Conservation (phyloP, 2,113 vertebrate species). For the Rutilus rutilus region DNA sequence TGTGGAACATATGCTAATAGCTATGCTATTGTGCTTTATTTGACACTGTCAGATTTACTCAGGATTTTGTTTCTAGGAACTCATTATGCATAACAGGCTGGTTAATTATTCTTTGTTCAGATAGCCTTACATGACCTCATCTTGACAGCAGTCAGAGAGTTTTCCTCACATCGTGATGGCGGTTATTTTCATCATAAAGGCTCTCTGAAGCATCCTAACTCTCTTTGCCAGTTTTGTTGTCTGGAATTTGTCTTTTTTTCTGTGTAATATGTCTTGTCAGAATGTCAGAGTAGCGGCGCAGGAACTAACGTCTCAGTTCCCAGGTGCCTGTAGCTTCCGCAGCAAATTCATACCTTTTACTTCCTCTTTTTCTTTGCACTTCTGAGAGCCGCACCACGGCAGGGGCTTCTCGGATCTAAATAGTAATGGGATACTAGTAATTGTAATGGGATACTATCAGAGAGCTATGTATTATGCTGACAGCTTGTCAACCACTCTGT, state of each 20-base stretch:
- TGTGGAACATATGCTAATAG: not conserved
- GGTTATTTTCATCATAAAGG: slow-evolving; percentile 8
- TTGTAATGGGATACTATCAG: too few relatives aligned
- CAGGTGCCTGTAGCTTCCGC: slow-evolving; percentile 20
- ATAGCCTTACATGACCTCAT: not conserved
- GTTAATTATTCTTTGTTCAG: not conserved
- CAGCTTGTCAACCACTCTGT: too few relatives aligned
- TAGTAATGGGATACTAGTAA: too few relatives aligned
- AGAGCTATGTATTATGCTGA: too few relatives aligned
- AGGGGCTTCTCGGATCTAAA: not conserved
- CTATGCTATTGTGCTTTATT: not conserved
- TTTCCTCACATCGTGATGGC: not conserved
- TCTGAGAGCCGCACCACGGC: slow-evolving; percentile 35
- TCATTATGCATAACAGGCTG: not conserved
- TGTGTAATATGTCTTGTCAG: slow-evolving; percentile 38
- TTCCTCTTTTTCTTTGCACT: slow-evolving; percentile 47
- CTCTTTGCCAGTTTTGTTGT: slow-evolving; percentile 25
- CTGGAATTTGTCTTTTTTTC: slow-evolving; percentile 21
- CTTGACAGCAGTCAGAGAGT: not conserved
- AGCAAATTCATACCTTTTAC: slow-evolving; percentile 42
- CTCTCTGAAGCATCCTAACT: not conserved
- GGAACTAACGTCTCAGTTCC: slow-evolving; percentile 44
- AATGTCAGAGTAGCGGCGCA: slow-evolving; percentile 21
- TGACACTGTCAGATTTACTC: slow-evolving; percentile 20
- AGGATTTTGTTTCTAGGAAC: not conserved